Base-by-base conservation (phyloP, 1,140 invertebrate species). In the Bombus confusus region DNA sequence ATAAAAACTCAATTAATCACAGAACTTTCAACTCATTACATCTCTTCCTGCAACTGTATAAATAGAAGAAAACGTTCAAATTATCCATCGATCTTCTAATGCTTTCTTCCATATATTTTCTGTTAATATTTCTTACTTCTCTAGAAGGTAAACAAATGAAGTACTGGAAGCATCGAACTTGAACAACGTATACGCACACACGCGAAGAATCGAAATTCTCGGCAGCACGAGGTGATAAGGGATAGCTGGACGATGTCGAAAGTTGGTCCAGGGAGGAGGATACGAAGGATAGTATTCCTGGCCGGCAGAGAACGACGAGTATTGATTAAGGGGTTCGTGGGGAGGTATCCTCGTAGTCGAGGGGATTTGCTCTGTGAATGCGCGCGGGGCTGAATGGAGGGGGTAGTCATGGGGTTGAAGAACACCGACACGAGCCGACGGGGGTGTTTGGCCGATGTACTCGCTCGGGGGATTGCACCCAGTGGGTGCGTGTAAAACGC, bases 281-380 rank as follows among this genome's bases (percentile, higher is more conserved):
- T 22, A 68, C 34, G 39, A 71, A 88, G 88, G 76, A 83, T 73
- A 62, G 18, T 89, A 80, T 80, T 89, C 80, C 86, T 81, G 89
- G 86, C 81, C 66, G 83, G 47, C 77, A 84, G 85, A 85, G 91
- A 85, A 83, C 85, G 88, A 52, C 82, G 89, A 91, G 90, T 92
- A 92, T 92, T 92, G 91, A 92, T 92, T 89, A 91, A 92, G 85
- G 87, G 86, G 88, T 80, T 79, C 52, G 79, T 41, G 66, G 86
- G 87, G 81, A 88, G 90, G 86, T 72, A 89, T 89, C 81, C 57
- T 71, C 47, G 72, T 37, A 66, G 62, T 76, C 87, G 82, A 81
- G 83, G 89, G 86, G 89, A 85, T 88, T 88, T 86, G 72, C 87
- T 88, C 85, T 72, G 62, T 83, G 81, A 90, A 87, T 86, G 84